Conservation (phyloP, 2,113 vertebrate species). For the Cacatua alba region DNA sequence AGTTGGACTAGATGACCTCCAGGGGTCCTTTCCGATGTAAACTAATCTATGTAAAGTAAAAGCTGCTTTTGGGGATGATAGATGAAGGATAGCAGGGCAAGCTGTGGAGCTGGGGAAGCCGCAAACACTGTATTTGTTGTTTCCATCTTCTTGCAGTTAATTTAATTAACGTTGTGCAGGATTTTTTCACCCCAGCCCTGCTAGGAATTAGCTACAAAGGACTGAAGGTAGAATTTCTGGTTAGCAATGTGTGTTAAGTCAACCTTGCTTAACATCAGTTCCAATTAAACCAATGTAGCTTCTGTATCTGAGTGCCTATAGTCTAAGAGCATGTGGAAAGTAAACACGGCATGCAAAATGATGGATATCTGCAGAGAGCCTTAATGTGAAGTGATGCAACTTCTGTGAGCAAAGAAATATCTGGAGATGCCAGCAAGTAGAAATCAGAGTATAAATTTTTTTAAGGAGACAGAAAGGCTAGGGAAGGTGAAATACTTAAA, state of each 20-base stretch:
- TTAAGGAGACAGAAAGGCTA: background rate
- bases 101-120: background rate
- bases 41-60: background rate
- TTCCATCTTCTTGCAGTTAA: background rate
- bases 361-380: background rate
- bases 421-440: background rate
- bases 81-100: background rate
- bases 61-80: background rate
- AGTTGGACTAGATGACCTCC: background rate
- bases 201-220: background rate
- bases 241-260: background rate
- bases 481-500: background rate
- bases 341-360: background rate
- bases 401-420: background rate
- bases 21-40: background rate
- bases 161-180: background rate
- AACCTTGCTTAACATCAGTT: background rate
- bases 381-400: background rate
- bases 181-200: background rate
- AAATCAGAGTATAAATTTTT: background rate
- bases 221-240: background rate
- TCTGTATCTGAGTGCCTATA: background rate
- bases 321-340: background rate
- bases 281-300: background rate
- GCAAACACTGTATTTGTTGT: background rate